These are phyloP conservation scores for Lithophane socia DNA, from an alignment of 2,888 invertebrate species.

Conservation along the genomic window DNA sequence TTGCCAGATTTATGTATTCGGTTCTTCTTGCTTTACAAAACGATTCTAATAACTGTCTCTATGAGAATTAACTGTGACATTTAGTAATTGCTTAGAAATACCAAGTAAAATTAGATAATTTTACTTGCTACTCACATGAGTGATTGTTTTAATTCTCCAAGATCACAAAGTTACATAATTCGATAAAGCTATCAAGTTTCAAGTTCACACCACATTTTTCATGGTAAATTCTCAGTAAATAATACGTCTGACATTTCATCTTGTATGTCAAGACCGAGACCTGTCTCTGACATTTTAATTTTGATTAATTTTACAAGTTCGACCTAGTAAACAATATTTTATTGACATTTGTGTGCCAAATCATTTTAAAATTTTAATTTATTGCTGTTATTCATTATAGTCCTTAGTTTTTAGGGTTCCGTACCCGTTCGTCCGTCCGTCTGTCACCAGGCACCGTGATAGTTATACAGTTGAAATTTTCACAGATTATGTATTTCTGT, in stretches of 20 bases:
- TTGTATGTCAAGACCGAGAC: slow-evolving; percentile 31
- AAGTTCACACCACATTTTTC: neutral
- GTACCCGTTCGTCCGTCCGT: no score
- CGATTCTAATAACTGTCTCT: neutral
- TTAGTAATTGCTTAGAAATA: neutral
- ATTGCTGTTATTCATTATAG: neutral
- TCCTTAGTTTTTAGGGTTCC: neutral
- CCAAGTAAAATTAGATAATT: neutral
- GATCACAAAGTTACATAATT: neutral
- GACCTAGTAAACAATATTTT: slow-evolving; percentile 13
- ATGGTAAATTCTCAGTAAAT: neutral
- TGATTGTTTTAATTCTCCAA: neutral
- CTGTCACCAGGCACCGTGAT: no score
- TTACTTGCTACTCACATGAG: neutral
- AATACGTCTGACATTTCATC: slow-evolving; percentile 19
- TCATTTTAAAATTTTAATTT: slow-evolving; percentile 11
- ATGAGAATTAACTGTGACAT: neutral
- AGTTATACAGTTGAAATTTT: no score
- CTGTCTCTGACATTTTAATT: slow-evolving; percentile 26
- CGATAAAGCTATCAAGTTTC: neutral
- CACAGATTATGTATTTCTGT: no score
- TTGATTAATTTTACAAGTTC: slow-evolving; percentile 18
- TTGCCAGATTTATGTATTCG: no score
- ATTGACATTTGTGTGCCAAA: slow-evolving; percentile 29
- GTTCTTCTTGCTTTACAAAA: neutral